These are phyloP conservation scores for Amiota communis DNA, from an alignment of 2,888 invertebrate species.

Conservation along the genomic window DNA sequence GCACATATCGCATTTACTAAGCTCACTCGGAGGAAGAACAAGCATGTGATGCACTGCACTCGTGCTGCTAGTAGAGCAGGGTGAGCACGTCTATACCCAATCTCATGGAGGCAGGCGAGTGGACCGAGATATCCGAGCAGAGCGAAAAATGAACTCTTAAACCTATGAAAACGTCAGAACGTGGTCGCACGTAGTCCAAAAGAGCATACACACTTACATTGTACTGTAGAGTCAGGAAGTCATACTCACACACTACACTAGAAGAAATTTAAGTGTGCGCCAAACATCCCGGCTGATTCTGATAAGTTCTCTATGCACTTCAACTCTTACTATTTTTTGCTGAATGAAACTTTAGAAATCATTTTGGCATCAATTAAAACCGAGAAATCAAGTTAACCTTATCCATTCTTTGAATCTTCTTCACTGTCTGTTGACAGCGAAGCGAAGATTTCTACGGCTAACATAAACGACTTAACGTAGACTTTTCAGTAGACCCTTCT, in stretches of 20 bases:
- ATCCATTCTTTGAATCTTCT: not conserved
- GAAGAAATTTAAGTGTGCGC: not conserved
- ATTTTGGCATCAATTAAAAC: constrained; percentile 26
- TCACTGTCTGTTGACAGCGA: not conserved
- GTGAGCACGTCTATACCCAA: constrained; percentile 24
- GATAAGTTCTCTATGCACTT: not conserved
- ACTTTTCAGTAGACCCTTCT: not conserved
- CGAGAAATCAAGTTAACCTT: not conserved
- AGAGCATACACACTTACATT: not conserved
- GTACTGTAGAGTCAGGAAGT: too few relatives aligned
- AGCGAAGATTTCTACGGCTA: too few relatives aligned
- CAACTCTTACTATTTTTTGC: not conserved
- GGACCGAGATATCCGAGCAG: constrained; percentile 37
- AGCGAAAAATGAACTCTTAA: constrained; percentile 60
- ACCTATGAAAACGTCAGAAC: constrained; percentile 57
- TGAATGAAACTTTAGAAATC: constrained; percentile 17
- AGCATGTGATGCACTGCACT: constrained; percentile 32
- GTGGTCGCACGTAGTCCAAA: constrained; percentile 17
- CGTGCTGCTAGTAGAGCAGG: constrained; percentile 2
- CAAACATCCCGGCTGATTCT: not conserved
- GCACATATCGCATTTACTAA: constrained; percentile 11
- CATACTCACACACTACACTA: not conserved
- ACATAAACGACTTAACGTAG: too few relatives aligned
- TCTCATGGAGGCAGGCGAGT: constrained; percentile 25
- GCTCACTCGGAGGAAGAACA: too few relatives aligned